Percentiles rank a stretch among this genome's conserved stretches.
These are phyloP conservation scores for Andrena trimmerana DNA, from an alignment of 2,888 invertebrate genomes.

Conservation along the genomic window DNA sequence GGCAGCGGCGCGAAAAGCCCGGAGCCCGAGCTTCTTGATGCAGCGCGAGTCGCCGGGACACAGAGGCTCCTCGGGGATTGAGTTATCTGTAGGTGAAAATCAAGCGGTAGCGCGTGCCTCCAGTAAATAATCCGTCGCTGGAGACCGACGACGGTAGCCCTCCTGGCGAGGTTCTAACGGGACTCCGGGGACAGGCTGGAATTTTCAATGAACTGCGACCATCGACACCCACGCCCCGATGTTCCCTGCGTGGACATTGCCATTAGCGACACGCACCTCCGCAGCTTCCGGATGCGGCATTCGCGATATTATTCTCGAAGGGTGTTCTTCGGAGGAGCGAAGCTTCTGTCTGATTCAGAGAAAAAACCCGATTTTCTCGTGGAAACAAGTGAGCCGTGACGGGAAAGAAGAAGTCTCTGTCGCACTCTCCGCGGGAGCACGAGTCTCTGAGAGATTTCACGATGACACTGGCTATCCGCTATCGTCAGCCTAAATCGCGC, in stretches of 20 bases:
- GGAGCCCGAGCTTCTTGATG: slow-evolving; percentile 6
- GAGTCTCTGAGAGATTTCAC: slow-evolving; percentile 39
- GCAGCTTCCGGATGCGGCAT: slow-evolving; percentile 10
- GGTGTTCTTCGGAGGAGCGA: background rate
- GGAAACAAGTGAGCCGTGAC: background rate
- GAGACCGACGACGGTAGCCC: slow-evolving; percentile 65
- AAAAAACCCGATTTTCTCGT: background rate
- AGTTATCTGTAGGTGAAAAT: slow-evolving; percentile 70
- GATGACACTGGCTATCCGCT: slow-evolving; percentile 36
- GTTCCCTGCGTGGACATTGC: slow-evolving; percentile 25
- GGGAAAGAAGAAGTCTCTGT: background rate
- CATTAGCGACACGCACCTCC: slow-evolving; percentile 50
- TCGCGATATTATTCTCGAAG: slow-evolving; percentile 20
- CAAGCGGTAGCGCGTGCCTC: slow-evolving; percentile 72
- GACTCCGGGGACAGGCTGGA: slow-evolving; percentile 65
- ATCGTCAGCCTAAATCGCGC: slow-evolving; percentile 47
- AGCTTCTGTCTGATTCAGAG: background rate
- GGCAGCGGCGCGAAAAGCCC: background rate
- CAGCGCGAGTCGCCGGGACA: background rate
- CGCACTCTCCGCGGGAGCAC: slow-evolving; percentile 8
- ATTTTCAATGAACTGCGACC: slow-evolving; percentile 73
- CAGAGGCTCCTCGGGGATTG: slow-evolving; percentile 49
- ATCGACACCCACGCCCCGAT: slow-evolving; percentile 68
- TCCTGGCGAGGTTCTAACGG: slow-evolving; percentile 71
- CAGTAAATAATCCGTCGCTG: slow-evolving; percentile 67